Evolutionary conservation across 2,113 vertebrate genomes (phyloP).

Genomic region (Brienomyrus longianalis): DNA sequence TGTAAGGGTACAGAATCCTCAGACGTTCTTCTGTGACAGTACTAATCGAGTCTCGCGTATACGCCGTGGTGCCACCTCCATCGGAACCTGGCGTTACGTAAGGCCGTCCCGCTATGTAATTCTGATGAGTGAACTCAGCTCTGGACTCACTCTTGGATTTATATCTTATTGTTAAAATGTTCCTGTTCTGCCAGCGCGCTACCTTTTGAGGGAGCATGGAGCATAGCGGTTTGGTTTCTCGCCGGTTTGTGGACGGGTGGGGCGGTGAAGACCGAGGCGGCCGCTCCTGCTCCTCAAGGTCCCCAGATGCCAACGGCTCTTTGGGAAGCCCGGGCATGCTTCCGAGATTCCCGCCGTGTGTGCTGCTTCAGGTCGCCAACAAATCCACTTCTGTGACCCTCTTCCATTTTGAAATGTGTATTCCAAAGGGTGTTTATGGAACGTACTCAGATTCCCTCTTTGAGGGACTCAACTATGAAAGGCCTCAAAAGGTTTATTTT

Average conservation of each 20-base stretch:
- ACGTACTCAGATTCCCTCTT: slow-evolving; percentile 50
- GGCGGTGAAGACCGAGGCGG: not conserved
- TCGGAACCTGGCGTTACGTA: not conserved
- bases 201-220: not conserved
- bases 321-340: slow-evolving; percentile 6
- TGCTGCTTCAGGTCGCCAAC: slow-evolving; percentile 9
- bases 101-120: not conserved
- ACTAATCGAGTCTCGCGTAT: not conserved
- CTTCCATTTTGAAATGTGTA: slow-evolving; percentile 21
- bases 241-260: not conserved
- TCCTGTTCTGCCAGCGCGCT: not conserved
- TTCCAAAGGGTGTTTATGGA: slow-evolving; percentile 39
- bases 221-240: not conserved
- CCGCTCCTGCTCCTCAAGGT: not conserved
- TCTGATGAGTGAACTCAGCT: not conserved
- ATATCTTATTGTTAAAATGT: not conserved
- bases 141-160: not conserved
- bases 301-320: not conserved
- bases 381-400: not conserved
- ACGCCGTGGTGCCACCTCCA: not conserved
- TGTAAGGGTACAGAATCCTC: not conserved
- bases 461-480: slow-evolving; percentile 80
- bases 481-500: slow-evolving; percentile 74
- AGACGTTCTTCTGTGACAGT: not conserved
- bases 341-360: slow-evolving; percentile 45